Base-by-base conservation (phyloP, 2,888 invertebrate genomes). In the Labia minor region DNA sequence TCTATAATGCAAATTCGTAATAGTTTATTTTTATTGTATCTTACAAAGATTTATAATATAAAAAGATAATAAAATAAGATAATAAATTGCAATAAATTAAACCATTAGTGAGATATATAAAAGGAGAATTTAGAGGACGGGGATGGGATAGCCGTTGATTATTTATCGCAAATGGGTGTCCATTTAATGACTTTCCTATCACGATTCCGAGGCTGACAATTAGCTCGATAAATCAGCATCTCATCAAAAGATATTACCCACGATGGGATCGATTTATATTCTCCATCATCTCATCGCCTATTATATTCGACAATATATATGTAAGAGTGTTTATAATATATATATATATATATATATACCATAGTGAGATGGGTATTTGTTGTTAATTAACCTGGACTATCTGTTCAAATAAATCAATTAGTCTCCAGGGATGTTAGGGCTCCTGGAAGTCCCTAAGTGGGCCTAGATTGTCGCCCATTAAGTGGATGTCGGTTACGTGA, bases 211-310 rank as follows among this genome's bases (percentile, higher is more conserved):
- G 26, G 26, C 26, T 26, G 3, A 49, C 49, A 49, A 49, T 49
- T 49, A 49, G 49, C 49, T 49, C 49, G 49, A 49, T 49, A 49
- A 49, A 49, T 49, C 49, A 49, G 49, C 49, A 49, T 49, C 49
- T 49, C 49, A 49, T 49, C 49, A 49, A 49, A 49, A 49, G 49
- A 49, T 49, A 49, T 49, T 49, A 16, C 4, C 49, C 14, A 49
- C 49, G 49, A 16, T 8, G 49, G 49, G 49, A n/a, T 49, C n/a
- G 16, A 49, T 49, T 49, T 49, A 49, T 49, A 49, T 49, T 14
- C 49, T 14, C 49, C 16, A 11, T 16, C 49, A 3, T 16, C 49
- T 49, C 49, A 11, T 16, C 49, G 49, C n/a, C 49, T 49, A 49
- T 49, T 49, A 49, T 49, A 49, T 49, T 49, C 49, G 3, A 49